Base-by-base conservation (phyloP, 1,140 invertebrate genomes). In the Drosophila paulistorum region DNA sequence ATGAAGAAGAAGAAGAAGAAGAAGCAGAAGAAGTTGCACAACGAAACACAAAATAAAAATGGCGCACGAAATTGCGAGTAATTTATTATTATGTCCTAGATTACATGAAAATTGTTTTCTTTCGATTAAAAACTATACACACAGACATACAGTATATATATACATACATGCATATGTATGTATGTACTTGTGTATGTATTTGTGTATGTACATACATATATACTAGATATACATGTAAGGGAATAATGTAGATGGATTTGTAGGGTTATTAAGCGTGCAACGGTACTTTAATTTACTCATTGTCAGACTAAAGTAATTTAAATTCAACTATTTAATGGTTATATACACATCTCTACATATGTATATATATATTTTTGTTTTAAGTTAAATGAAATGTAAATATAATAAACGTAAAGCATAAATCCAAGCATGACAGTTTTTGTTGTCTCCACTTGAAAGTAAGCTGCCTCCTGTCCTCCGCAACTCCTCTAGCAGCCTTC, bases 71-170 rank as follows among this genome's bases (percentile, higher is more conserved):
- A 91, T 91, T 86, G 80, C 86, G 66, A 20, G 85, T 80, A 83
- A 91, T 91, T 91, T 90, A 84, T 90, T 78, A 91, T 91, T 70
- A 87, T 91, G 90, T 91, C 90, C 90, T 91, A 90, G 90, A 91
- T 91, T 91, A 86, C 90, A 91, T 91, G 86, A 87, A 91, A 91
- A 90, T 91, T 91, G 85, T 91, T 91, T 90, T 90, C 89, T 90
- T 83, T 86, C 80, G 85, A 90, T 90, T 85, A 81, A 77, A 78
- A 62, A 51, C 45, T 68, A 60, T 45, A 60, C 2, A 45, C 26
- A 59, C 33, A 60, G 33, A 57, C 35, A 60, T 37, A 70, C 9
- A 37, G 10, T 61, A 57, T 39, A 70, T 41, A 37, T 30, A 64
- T 10, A 58, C 10, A 41, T 20, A 17, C 10, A 57, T 26, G 35